Percentiles rank a stretch among this genome's conserved stretches.
Evolutionary conservation across 2,113 vertebrate genomes (phyloP).

Genomic region (Cottus gobio): DNA sequence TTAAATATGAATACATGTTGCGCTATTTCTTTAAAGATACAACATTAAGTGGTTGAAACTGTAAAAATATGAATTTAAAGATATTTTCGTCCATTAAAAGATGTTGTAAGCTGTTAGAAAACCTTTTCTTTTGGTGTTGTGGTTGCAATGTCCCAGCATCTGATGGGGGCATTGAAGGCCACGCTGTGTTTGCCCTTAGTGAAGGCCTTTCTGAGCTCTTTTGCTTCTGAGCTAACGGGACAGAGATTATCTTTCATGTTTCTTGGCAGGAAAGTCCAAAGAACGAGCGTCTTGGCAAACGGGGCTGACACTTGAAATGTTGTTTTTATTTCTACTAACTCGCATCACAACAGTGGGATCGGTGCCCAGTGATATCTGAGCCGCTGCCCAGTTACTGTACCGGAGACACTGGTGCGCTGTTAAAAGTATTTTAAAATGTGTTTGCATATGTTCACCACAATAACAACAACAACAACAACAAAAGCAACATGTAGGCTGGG

Average conservation of each 20-base stretch:
- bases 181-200: background rate
- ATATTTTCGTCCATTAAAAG: background rate
- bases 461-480: background rate
- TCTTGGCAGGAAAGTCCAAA: slow-evolving; percentile 29
- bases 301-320: slow-evolving; percentile 7
- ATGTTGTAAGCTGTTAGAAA: background rate
- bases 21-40: background rate
- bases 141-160: background rate
- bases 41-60: background rate
- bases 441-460: background rate
- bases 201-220: background rate
- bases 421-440: background rate
- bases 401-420: background rate
- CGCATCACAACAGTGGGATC: slow-evolving; percentile 17
- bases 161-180: background rate
- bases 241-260: slow-evolving; percentile 17
- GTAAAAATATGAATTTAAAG: background rate
- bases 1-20: background rate
- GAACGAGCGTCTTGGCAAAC: slow-evolving; percentile 16
- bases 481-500: background rate
- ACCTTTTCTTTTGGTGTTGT: background rate
- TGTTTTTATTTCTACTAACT: slow-evolving; percentile 7
- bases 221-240: background rate
- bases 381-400: slow-evolving; percentile 16
- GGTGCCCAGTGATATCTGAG: slow-evolving; percentile 39